Base-by-base conservation (phyloP, 2,113 vertebrate genomes). In the Ptyas mucosa region DNA sequence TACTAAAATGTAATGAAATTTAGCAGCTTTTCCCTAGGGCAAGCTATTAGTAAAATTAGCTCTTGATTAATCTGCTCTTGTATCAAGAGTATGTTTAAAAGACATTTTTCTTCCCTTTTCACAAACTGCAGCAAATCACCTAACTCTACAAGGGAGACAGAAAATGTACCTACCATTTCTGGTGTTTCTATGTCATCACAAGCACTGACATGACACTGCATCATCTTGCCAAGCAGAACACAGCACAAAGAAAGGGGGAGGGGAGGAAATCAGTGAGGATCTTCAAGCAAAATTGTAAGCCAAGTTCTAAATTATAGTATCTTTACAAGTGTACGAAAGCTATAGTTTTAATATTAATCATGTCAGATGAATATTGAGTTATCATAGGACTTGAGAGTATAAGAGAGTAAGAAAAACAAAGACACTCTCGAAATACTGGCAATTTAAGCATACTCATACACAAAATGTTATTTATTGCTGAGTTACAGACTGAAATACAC, bases 131-230 rank as follows among this genome's bases (percentile, higher is more conserved):
- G 11, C 12, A 91, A n/a, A 96, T 10, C 93, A 87, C 93, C 24
- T 7, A 46, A 52, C 61, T 75, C 86, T 39, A 49, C 11, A 53
- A 92, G 49, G 26, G 1, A 2, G 34, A 15, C 0, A 52, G 34
- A 57, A 23, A 92, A 85, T 34, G 53, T 4, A 97, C 96, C 97
- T 53, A 97, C 96, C 96, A 97, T 0, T 75, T 97, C 97, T 51
- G 97, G 97, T 5, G 97, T 96, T 52, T 97, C 96, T 95, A 97
- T 97, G 90, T 97, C 97, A 8, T 97, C 97, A 94, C 96, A 97
- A 89, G 97, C 96, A 92, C 97, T 96, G 29, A 97, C 97, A 0
- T 97, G 97, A 90, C 97, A 97, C 43, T 97, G 97, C 96, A 97
- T 97, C 97, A 97, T 97, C 97, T 97, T 94, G 26, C 58, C 92